These are phyloP conservation scores for Xenops minutus DNA, from an alignment of 2,797 vertebrate genomes.

Conservation along the genomic window DNA sequence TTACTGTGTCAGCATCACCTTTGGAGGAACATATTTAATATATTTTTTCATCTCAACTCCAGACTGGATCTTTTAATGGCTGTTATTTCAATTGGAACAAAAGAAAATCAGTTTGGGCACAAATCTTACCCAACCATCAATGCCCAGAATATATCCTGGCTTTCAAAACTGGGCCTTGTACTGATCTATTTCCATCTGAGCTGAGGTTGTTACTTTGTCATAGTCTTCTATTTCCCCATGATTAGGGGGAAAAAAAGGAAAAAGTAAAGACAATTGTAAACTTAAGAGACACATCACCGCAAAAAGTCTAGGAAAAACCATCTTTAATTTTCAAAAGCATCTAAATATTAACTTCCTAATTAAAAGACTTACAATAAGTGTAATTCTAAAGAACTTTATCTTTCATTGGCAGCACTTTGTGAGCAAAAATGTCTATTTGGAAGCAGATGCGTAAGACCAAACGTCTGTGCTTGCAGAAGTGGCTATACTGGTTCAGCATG, in stretches of 20 bases:
- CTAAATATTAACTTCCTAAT: not conserved
- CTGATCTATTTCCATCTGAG: not conserved
- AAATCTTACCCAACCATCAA: not conserved
- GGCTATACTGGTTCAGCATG: conserved; percentile 42
- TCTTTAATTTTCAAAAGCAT: not conserved
- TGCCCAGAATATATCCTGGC: not conserved
- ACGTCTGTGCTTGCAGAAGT: conserved; percentile 24
- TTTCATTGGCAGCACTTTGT: conserved; percentile 48
- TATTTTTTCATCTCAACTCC: not conserved
- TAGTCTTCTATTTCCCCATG: not conserved
- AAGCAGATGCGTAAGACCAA: conserved; percentile 69
- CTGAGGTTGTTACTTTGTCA: not conserved
- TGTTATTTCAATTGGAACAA: not conserved
- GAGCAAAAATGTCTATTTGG: conserved; percentile 75
- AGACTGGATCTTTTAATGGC: not conserved
- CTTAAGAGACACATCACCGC: not conserved
- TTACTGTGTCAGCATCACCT: not conserved
- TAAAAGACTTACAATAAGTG: not conserved
- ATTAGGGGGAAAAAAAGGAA: not conserved
- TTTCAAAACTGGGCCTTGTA: not conserved
- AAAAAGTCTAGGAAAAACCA: not conserved
- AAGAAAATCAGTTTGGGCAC: not conserved
- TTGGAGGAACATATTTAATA: not conserved
- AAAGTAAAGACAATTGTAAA: not conserved
- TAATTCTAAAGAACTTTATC: not conserved